Percentiles rank a stretch among this genome's conserved stretches.
Conservation (phyloP, 1,140 invertebrate species). For the Eupeodes corollae region DNA sequence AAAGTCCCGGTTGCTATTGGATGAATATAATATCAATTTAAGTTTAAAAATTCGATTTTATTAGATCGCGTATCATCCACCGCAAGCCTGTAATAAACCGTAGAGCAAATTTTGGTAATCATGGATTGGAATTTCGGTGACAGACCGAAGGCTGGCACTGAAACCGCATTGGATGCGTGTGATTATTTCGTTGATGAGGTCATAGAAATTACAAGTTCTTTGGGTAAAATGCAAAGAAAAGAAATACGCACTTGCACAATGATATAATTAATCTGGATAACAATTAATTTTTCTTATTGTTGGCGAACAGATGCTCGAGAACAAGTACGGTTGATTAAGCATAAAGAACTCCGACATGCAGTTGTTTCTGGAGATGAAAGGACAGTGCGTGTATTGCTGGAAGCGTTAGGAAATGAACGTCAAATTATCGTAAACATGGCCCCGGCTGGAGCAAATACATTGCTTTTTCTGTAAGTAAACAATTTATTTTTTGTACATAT, state of each 20-base stretch:
- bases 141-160: constrained; percentile 37
- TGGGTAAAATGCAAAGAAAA: constrained; percentile 8
- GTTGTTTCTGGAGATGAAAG: constrained; percentile 55
- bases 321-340: constrained; percentile 52
- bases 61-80: no score
- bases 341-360: constrained; percentile 59
- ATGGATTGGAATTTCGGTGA: constrained; percentile 35
- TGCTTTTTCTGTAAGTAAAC: constrained; percentile 65
- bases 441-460: constrained; percentile 71
- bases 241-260: no score
- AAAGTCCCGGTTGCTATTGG: no score
- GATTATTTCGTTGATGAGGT: constrained; percentile 57
- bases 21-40: no score
- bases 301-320: constrained; percentile 53
- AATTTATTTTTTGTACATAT: no score
- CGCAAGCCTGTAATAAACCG: background rate
- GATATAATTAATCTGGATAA: background rate
- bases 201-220: constrained; percentile 21
- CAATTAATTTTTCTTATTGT: background rate
- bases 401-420: constrained; percentile 50
- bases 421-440: constrained; percentile 73
- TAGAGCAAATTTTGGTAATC: background rate
- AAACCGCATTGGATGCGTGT: constrained; percentile 51
- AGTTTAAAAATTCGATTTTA: no score
- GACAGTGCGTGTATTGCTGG: constrained; percentile 51